Evolutionary conservation across 2,797 vertebrate species (phyloP).

Genomic region (Loriculus beryllinus): DNA sequence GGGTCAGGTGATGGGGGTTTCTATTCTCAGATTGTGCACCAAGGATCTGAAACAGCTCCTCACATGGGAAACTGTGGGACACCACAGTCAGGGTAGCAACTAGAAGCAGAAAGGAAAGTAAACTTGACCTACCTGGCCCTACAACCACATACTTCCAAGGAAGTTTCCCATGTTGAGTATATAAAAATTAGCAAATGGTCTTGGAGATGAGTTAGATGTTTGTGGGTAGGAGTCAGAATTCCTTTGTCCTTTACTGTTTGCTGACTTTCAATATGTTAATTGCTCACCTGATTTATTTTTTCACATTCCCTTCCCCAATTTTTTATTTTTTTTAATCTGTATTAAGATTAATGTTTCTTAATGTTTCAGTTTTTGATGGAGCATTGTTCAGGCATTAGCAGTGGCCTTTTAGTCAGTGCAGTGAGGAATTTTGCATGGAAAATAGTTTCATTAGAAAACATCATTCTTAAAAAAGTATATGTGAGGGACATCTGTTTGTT

Average conservation of each 20-base stretch:
- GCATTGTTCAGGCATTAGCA: neutral
- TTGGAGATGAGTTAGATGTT: neutral
- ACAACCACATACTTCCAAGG: neutral
- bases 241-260: neutral
- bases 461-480: neutral
- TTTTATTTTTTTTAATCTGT: neutral
- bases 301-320: neutral
- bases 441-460: neutral
- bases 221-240: neutral
- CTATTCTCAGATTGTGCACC: neutral
- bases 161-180: neutral
- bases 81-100: neutral
- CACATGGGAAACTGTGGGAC: neutral
- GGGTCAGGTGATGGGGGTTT: neutral
- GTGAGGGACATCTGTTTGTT: neutral
- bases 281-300: neutral
- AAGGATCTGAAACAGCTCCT: slow-evolving; percentile 11
- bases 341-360: neutral
- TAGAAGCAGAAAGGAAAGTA: neutral
- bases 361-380: neutral
- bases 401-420: neutral
- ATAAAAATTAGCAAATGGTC: neutral
- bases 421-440: neutral
- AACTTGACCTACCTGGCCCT: neutral
- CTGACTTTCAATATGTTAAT: neutral